Evolutionary conservation across 2,113 vertebrate genomes (phyloP), one percentile per base, ranked within the genome.

Genomic region (Lepidothrix coronata): DNA sequence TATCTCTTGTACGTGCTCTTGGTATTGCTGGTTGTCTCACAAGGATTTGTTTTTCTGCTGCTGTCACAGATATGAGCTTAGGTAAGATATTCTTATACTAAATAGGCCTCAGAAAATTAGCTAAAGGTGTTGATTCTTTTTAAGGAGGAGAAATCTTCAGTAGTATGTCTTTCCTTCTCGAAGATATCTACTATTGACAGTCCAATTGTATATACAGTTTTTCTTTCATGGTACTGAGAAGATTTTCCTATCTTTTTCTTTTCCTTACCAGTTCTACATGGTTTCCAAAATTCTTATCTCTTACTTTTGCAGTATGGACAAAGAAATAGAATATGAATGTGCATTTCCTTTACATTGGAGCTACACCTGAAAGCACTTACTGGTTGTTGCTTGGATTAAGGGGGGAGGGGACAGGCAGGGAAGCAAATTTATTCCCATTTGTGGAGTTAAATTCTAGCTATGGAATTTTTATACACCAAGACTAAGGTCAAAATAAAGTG

Each of bases 251-350:
- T 57, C 4, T 25, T 52, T 46, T 33, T 2, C 1, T 65, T 78
- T 41, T 12, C 3, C 4, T 54, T 61, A 31, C 4, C 0, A 11
- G 8, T 28, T 70, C 37, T 67, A 16, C 3, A 35, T 62, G 7
- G 28, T 28, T 54, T 62, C 0, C 9, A 25, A 44, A 46, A 3
- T 3, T 12, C 16, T 43, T 44, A 31, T 35, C 1, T 0, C 9
- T 62, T 80, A 30, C 1, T 20, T 66, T 31, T 70, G 20, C 5
- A 46, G 1, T 5, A 31, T 11, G 3, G 23, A 19, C 4, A 31
- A 85, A 68, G 18, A 41, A 85, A 14, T 16, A 10, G 19, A 22
- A 62, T n/a, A 4, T 46, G 51, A 81, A 48, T 6, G 4, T 84
- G 14, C 6, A 30, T 22, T 71, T 24, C 5, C 25, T 19, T 57